Conservation (phyloP, 2,797 vertebrate species). For the Silurus lanzhouensis region DNA sequence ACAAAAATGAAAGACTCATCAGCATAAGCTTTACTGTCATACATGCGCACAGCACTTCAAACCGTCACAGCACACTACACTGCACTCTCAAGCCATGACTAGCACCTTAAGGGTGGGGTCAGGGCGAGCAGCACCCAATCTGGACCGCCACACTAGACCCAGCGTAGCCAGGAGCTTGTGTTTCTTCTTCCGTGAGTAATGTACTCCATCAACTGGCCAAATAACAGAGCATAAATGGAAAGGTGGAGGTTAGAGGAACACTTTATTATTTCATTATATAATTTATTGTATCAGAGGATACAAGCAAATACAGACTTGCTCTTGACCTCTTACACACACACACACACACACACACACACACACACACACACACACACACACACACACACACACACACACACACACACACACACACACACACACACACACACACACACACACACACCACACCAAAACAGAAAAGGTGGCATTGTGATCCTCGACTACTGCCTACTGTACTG, state of each 20-base stretch:
- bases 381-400: too few species aligned
- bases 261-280: constrained; percentile 14
- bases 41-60: constrained; percentile 64
- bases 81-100: constrained; percentile 77
- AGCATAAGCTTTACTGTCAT: constrained; percentile 34
- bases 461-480: neutral
- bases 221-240: constrained; percentile 55
- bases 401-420: too few species aligned
- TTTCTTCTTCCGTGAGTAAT: constrained; percentile 64
- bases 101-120: constrained; percentile 73
- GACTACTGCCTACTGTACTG: neutral
- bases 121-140: constrained; percentile 46
- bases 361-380: neutral
- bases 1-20: constrained; percentile 26
- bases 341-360: constrained; percentile 34
- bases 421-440: neutral
- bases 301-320: constrained; percentile 36
- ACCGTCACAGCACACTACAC: constrained; percentile 75
- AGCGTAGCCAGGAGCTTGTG: constrained; percentile 58
- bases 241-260: constrained; percentile 58
- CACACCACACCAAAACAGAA: constrained; percentile 17
- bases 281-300: constrained; percentile 14
- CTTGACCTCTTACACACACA: constrained; percentile 1
- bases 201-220: constrained; percentile 69
- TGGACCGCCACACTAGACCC: constrained; percentile 46